Evolutionary conservation across 2,888 invertebrate genomes (phyloP), one percentile per base, ranked within the genome.

Genomic region (Tiliacea citrago): DNA sequence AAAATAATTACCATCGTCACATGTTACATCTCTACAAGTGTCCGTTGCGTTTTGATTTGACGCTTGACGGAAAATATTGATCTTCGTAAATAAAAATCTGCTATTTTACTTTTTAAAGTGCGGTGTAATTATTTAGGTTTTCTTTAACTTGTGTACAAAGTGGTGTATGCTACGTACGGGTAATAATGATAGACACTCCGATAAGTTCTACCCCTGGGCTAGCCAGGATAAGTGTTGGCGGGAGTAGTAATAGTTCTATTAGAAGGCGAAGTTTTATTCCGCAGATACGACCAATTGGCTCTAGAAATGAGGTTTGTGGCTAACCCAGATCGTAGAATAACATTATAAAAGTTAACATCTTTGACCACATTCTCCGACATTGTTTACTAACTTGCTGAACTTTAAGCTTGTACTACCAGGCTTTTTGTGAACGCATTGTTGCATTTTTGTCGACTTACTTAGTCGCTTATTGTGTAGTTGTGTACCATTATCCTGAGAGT

Each of bases 191-290:
- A 83, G 95, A 95, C 83, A 94, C 90, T 84, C 92, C 94, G 21
- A 92, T 95, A 87, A 91, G 91, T 58, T 93, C 93, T 35, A 95
- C 93, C 65, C 92, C 95, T 61, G 91, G 88, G 39, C 78, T 93
- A 69, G 77, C 90, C 61, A 92, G 94, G 77, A 73, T 90, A 62
- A 94, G 96, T 90, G 81, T 94, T 94, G 94, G 95, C 94, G 96
- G 95, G 92, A 95, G 93, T 76, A 90, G 90, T 77, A 94, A 87
- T 74, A 92, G 89, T 87, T 91, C 94, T 39, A 90, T 93, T 61
- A 89, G 88, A 79, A 92, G 95, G 76, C 90, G 96, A 75, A 96
- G 94, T 90, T 92, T 95, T 29, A 91, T 95, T 70, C 92, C 94
- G 1, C 92, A 94, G 77, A 89, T 79, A 68, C 89, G 91, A 62